Conservation (phyloP, 2,888 invertebrate genomes). For the Athalia circularis region DNA sequence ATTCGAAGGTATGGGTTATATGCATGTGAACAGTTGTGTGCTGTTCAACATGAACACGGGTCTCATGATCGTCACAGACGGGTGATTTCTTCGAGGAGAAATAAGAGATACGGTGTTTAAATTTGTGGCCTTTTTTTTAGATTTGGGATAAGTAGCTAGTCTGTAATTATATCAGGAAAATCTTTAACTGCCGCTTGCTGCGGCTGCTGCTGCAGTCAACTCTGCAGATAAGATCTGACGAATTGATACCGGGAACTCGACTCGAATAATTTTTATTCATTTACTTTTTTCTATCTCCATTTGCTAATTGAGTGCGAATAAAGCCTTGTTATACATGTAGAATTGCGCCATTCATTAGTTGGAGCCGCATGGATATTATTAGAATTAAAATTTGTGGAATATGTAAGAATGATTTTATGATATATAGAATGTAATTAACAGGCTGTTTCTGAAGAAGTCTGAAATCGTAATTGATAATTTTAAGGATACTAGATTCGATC, state of each 20-base stretch:
- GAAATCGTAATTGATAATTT: too few relatives aligned
- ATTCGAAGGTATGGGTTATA: not conserved
- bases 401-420: too few relatives aligned
- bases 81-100: not conserved
- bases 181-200: not conserved
- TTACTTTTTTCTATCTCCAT: too few relatives aligned
- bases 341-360: too few relatives aligned
- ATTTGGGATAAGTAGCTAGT: not conserved
- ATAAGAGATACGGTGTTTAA: not conserved
- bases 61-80: conserved; percentile 12
- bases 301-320: too few relatives aligned
- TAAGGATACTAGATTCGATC: too few relatives aligned
- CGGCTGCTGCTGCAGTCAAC: not conserved
- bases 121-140: conserved; percentile 1
- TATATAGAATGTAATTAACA: too few relatives aligned
- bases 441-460: too few relatives aligned
- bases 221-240: too few relatives aligned
- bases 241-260: not conserved
- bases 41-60: not conserved
- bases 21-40: not conserved
- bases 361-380: too few relatives aligned
- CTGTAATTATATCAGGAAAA: conserved; percentile 23
- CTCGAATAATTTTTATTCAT: not conserved
- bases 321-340: too few relatives aligned
- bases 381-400: too few relatives aligned